Base-by-base conservation (phyloP, 2,888 invertebrate species). In the Baccha elongata region DNA sequence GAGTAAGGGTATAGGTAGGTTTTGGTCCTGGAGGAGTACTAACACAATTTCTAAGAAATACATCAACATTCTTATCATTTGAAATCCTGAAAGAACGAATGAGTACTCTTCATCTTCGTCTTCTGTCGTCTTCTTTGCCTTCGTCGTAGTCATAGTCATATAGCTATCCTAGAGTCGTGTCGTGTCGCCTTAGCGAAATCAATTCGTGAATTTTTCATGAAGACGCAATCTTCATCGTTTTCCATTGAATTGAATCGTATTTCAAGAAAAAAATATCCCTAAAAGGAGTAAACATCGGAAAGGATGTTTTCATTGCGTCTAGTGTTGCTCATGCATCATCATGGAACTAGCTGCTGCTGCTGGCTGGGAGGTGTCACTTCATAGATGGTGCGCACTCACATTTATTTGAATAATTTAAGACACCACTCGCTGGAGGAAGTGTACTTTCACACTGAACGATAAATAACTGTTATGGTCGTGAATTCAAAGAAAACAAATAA, bases 141-240 rank as follows among this genome's bases (percentile, higher is more conserved):
- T 53, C 13, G 10, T 50, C 52, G 23, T 55, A 62, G 46, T 76
- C 53, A 29, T 26, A 42, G 19, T 23, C 19, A 21, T 42, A 13
- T 42, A 13, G 62, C 23, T 29, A 42, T 68, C 52, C 44, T 67
- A 50, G n/a, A 46, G 60, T 58, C 26, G n/a, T 52, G 37, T 50
- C 64, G 50, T 29, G 44, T 62, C 52, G 35, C 46, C 72, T 76
- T 64, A 68, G 37, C 71, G 72, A 83, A 83, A 83, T 83, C 83
- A 76, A 83, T 83, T 83, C 67, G 72, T 83, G 55, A 53, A 83
- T 83, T 83, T 83, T 83, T 76, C 32, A 83, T 83, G 76, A 83
- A 58, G 67, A 64, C 48, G 72, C 76, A 83, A 83, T 83, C 67
- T 64, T 32, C 50, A 53, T 68, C 81, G 67, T 68, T 62, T 72